A percentile compares a stretch with the other conserved stretches of the same genome.
These are phyloP conservation scores for Enteromius radiatus DNA, from an alignment of 2,797 vertebrate species.

Conservation along the genomic window DNA sequence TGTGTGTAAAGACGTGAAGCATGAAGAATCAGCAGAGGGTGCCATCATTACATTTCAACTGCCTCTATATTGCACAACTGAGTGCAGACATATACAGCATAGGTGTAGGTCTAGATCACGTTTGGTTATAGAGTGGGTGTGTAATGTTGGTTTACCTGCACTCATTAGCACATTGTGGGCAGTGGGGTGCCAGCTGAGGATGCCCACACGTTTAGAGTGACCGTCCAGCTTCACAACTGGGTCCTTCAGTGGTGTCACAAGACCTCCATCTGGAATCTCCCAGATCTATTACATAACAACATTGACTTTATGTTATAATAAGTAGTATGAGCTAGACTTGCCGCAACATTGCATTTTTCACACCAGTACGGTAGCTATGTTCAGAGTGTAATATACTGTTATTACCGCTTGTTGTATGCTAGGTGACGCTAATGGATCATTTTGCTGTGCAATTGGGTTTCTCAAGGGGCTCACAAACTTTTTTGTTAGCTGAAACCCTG, in stretches of 20 bases:
- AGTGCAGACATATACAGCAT: not conserved
- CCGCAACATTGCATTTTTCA: not conserved
- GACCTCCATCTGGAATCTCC: conserved; percentile 81
- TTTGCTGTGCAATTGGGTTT: not conserved
- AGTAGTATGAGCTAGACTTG: not conserved
- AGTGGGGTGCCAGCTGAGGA: conserved; percentile 90
- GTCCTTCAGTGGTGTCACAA: conserved; percentile 77
- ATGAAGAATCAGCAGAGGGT: conserved; percentile 18
- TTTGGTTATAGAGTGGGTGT: not conserved
- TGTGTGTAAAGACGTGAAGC: not conserved
- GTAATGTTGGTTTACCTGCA: conserved; percentile 79
- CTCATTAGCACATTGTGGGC: conserved; percentile 90
- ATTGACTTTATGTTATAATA: not conserved
- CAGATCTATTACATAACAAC: conserved; percentile 75
- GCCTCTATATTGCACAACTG: not conserved
- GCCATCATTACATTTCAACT: not conserved
- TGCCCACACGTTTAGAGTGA: conserved; percentile 90
- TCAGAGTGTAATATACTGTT: not conserved
- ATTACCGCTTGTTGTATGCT: not conserved
- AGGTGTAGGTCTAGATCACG: not conserved
- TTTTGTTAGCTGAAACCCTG: too few species aligned
- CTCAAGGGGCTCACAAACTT: not conserved
- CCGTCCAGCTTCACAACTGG: conserved; percentile 89
- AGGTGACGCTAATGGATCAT: not conserved
- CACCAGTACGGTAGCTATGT: not conserved